Evolutionary conservation across 2,797 vertebrate genomes (phyloP), one percentile per base, ranked within the genome.

Genomic region (Lepus townsendii): DNA sequence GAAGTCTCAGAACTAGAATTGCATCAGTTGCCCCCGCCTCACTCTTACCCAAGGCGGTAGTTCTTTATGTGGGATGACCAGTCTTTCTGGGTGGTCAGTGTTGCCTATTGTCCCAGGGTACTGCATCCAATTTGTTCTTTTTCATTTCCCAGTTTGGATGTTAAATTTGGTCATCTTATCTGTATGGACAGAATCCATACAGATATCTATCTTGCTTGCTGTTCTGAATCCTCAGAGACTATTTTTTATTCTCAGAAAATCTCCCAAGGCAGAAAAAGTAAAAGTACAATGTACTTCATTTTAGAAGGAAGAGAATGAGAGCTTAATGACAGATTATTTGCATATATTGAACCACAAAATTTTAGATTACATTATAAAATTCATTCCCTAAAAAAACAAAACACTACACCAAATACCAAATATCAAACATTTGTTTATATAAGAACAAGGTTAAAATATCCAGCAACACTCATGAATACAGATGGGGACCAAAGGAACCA

Each of bases 331-430:
- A 87, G 57, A 52, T 86, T 78, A 38, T 65, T 26, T 72, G 30
- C 69, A 92, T 60, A 88, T 57, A 47, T 22, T 80, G 82, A 94
- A 88, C 22, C 47, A 84, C 9, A 84, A 38, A 69, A 20, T 71
- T 85, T 94, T 83, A 27, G 19, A 66, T 91, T 92, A 54, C 57
- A 76, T 68, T 92, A 65, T 17, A 14, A 93, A 91, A 85, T 68
- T 11, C 9, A 78, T 75, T 85, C 57, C 38, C 63, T 65, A 30
- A 57, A 95, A 75, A 30, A 89, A 89, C 63, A 79, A 89, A 95
- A 92, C 57, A 10, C 10, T 93, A 4, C 4, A 88, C 2, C 78
- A 68, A 32, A 42, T 80, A 87, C 2, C 78, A 68, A 32, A 42
- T 80, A 87, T 72, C 20, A 66, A 72, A 84, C 32, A 16, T 52